These are phyloP conservation scores for Acleris laterana DNA, from an alignment of 2,888 invertebrate genomes.

Conservation along the genomic window DNA sequence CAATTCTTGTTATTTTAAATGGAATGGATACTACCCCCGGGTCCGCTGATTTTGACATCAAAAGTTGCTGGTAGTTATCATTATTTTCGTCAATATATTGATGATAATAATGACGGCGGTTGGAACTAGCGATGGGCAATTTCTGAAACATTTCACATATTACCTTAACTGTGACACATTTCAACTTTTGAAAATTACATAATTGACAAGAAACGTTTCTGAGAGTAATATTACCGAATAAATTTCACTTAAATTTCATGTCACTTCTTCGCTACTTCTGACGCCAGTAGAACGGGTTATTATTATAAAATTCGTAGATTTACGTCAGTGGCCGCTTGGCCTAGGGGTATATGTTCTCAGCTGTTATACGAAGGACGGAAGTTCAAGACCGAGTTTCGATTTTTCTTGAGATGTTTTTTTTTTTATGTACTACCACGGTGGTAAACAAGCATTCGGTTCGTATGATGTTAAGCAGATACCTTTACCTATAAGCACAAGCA, in stretches of 20 bases:
- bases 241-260: conserved; percentile 1
- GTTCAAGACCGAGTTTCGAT: background rate
- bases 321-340: background rate
- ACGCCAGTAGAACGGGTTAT: conserved; percentile 7
- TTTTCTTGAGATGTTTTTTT: background rate
- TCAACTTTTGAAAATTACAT: conserved; percentile 14
- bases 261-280: background rate
- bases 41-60: too few relatives aligned
- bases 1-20: too few relatives aligned
- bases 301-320: background rate
- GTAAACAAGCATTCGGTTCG: too few relatives aligned
- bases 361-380: conserved; percentile 9
- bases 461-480: background rate
- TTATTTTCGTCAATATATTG: too few relatives aligned
- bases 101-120: too few relatives aligned
- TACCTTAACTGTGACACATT: background rate
- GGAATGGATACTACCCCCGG: too few relatives aligned
- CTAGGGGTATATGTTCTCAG: conserved; percentile 2
- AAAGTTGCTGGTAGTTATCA: too few relatives aligned
- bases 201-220: conserved; percentile 10
- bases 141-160: background rate
- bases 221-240: conserved; percentile 9
- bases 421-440: background rate
- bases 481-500: background rate
- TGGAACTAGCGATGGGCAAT: too few relatives aligned